A percentile compares a stretch with the other conserved stretches of the same genome.
phyloP scores from a whole-genome alignment of 2,113 vertebrate genomes.

The Dromas ardeola region DNA sequence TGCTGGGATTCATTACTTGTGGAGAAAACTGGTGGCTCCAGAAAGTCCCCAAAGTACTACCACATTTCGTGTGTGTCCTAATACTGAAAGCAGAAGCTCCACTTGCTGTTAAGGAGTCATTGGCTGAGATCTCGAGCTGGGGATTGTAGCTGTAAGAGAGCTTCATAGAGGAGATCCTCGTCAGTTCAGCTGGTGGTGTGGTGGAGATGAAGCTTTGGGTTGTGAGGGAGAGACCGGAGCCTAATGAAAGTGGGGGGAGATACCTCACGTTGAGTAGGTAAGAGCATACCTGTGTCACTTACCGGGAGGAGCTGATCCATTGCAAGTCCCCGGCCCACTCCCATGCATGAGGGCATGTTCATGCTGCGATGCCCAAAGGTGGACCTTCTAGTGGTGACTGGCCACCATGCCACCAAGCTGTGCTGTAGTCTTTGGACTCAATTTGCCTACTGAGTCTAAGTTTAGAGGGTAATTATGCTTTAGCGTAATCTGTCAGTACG shows the following conservation, averaged over 20 bases:
- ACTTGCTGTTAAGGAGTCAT: not conserved
- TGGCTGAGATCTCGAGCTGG: not conserved
- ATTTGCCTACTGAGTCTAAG: not conserved
- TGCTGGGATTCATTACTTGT: constrained; percentile 60
- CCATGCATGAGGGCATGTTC: rapidly evolving
- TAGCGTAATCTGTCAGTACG: not conserved
- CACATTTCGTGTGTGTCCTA: not conserved
- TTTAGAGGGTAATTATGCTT: not conserved
- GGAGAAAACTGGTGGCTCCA: constrained; percentile 55
- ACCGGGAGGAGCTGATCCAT: rapidly evolving
- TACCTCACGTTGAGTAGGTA: not conserved
- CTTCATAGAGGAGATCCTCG: not conserved
- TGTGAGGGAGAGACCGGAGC: not conserved
- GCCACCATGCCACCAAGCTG: rapidly evolving
- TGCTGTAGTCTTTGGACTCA: not conserved
- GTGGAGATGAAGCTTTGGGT: constrained; percentile 14
- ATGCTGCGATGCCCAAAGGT: rapidly evolving
- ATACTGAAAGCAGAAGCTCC: constrained; percentile 65
- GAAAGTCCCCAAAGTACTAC: constrained; percentile 44
- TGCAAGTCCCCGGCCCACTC: rapidly evolving
- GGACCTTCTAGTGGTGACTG: not conserved
- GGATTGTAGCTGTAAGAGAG: not conserved
- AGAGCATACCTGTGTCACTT: not conserved
- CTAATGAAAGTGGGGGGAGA: not conserved
- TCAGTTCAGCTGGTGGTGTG: not conserved